phyloP scores from a whole-genome alignment of 2,113 vertebrate species.

The Chascanopsetta lugubris region DNA sequence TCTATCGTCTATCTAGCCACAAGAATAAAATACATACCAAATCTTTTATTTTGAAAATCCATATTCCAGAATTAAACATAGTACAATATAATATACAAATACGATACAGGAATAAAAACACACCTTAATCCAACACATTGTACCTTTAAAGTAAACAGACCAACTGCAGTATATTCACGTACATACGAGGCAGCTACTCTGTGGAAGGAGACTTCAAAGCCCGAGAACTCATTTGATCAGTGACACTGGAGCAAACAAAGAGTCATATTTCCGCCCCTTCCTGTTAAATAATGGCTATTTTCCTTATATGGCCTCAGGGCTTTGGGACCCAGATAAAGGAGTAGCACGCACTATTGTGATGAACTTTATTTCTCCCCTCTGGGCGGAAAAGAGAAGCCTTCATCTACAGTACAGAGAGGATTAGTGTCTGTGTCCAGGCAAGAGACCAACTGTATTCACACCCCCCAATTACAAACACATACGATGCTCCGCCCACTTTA shows the following conservation, averaged over 20 bases:
- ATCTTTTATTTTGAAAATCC: no score
- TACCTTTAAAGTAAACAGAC: background rate
- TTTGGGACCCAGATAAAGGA: constrained; percentile 25
- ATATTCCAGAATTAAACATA: no score
- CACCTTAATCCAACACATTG: background rate
- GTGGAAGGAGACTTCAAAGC: constrained; percentile 48
- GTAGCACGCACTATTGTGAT: constrained; percentile 10
- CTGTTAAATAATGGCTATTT: constrained; percentile 25
- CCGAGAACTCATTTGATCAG: constrained; percentile 51
- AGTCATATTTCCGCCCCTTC: constrained; percentile 27
- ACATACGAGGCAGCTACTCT: background rate
- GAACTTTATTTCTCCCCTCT: constrained; percentile 7
- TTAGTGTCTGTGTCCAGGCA: constrained; percentile 12
- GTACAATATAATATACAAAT: no score
- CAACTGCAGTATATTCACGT: background rate
- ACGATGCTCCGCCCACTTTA: constrained; percentile 13
- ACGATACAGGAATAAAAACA: no score
- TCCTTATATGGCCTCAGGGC: constrained; percentile 30
- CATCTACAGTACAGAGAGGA: constrained; percentile 39
- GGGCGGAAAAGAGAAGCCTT: constrained; percentile 12
- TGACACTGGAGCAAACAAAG: constrained; percentile 30
- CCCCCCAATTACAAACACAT: background rate
- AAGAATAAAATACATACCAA: no score
- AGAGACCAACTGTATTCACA: constrained; percentile 26
- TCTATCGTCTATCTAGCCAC: no score